Percentiles rank a stretch among this genome's conserved stretches.
Conservation (phyloP, 1,140 invertebrate species). For the Drosophila setifemur region DNA sequence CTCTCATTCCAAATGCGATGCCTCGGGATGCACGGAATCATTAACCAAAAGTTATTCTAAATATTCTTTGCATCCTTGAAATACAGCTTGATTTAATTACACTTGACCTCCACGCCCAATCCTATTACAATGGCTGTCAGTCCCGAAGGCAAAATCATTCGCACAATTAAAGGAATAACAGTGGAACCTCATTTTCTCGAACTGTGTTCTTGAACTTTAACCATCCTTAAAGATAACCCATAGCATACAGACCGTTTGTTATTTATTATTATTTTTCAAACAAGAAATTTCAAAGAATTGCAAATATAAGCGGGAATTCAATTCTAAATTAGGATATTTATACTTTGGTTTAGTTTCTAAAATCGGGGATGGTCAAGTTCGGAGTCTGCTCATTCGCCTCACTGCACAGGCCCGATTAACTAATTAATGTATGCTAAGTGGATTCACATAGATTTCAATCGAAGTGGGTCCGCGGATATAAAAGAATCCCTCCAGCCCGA, state of each 20-base stretch:
- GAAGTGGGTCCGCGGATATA: slow-evolving; percentile 23
- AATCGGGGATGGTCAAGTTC: background rate
- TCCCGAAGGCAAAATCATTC: background rate
- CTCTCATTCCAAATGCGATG: too few relatives aligned
- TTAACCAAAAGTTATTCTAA: too few relatives aligned
- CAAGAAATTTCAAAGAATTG: too few relatives aligned
- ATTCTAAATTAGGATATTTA: too few relatives aligned
- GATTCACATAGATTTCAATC: slow-evolving; percentile 52
- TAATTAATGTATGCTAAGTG: slow-evolving; percentile 45
- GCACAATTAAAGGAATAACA: too few relatives aligned
- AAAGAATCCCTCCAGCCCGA: slow-evolving; percentile 7
- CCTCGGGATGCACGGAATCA: too few relatives aligned
- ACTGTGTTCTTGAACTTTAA: too few relatives aligned
- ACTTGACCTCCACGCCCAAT: background rate
- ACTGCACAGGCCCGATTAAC: slow-evolving; percentile 5
- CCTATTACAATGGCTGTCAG: slow-evolving; percentile 27
- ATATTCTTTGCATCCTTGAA: background rate
- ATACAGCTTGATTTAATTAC: slow-evolving; percentile 1
- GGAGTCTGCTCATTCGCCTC: background rate
- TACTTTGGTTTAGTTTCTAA: too few relatives aligned
- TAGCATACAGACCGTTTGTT: too few relatives aligned
- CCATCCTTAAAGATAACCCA: too few relatives aligned
- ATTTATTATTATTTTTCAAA: too few relatives aligned
- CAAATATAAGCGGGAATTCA: too few relatives aligned
- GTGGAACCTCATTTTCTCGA: background rate